Evolutionary conservation across 2,888 invertebrate species (phyloP).

Genomic region (Eristalis tenax): DNA sequence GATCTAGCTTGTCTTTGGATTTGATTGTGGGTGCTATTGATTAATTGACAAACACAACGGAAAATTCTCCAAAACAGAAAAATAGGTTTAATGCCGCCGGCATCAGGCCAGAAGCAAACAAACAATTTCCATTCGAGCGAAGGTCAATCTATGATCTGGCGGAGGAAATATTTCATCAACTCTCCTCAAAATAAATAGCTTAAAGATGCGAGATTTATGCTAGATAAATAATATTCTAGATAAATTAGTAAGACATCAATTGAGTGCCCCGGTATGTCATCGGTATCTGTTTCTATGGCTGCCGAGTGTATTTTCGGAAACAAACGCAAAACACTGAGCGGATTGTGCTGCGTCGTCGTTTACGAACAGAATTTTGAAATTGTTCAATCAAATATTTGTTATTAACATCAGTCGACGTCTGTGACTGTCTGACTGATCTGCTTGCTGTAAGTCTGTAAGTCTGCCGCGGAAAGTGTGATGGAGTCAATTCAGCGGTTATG

Average conservation of each 20-base stretch:
- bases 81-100: background rate
- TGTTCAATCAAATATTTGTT: conserved; percentile 11
- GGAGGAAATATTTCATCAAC: conserved; percentile 8
- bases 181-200: background rate
- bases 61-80: background rate
- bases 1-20: background rate
- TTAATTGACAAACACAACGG: background rate
- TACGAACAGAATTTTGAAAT: background rate
- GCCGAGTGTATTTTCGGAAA: conserved; percentile 7
- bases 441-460: background rate
- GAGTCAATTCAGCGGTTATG: background rate
- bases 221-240: conserved; percentile 10
- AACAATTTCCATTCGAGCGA: background rate
- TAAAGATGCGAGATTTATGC: conserved; percentile 6
- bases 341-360: background rate
- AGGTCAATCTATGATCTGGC: background rate
- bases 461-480: background rate
- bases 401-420: background rate
- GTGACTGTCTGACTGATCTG: background rate
- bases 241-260: background rate
- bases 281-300: background rate
- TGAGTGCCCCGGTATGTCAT: background rate
- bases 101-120: background rate
- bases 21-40: background rate
- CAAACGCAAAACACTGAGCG: background rate